phyloP scores from a whole-genome alignment of 2,888 invertebrate species.

The Heliconius ismenius region DNA sequence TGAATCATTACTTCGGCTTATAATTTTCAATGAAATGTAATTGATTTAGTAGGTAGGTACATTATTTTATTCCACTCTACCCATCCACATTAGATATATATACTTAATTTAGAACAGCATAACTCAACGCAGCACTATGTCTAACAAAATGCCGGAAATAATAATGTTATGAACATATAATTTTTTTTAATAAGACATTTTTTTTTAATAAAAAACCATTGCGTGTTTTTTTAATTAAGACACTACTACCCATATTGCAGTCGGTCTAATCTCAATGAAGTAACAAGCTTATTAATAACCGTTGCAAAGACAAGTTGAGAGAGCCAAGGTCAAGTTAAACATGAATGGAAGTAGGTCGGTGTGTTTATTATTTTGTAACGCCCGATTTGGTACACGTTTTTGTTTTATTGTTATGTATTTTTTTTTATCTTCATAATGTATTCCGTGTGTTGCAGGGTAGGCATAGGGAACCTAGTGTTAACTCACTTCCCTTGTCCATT shows the following conservation, averaged over 20 bases:
- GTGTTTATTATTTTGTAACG: constrained; percentile 42
- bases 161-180: background rate
- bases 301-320: constrained; percentile 26
- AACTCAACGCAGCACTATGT: background rate
- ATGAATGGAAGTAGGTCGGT: constrained; percentile 45
- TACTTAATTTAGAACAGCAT: background rate
- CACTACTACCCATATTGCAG: background rate
- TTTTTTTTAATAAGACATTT: background rate
- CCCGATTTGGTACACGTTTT: constrained; percentile 22
- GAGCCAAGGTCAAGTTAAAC: constrained; percentile 43
- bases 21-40: too few relatives aligned
- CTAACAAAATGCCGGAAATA: background rate
- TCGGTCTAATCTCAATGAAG: constrained; percentile 4
- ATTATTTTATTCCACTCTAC: too few relatives aligned
- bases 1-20: too few relatives aligned
- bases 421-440: background rate
- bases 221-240: background rate
- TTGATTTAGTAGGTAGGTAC: too few relatives aligned
- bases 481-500: background rate
- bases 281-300: constrained; percentile 10
- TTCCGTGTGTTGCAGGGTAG: too few relatives aligned
- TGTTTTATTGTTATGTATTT: background rate
- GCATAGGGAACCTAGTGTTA: background rate
- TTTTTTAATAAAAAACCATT: background rate
- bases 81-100: background rate